Evolutionary conservation across 2,797 vertebrate genomes (phyloP), one percentile per base, ranked within the genome.

Genomic region (Aulostomus chinensis): DNA sequence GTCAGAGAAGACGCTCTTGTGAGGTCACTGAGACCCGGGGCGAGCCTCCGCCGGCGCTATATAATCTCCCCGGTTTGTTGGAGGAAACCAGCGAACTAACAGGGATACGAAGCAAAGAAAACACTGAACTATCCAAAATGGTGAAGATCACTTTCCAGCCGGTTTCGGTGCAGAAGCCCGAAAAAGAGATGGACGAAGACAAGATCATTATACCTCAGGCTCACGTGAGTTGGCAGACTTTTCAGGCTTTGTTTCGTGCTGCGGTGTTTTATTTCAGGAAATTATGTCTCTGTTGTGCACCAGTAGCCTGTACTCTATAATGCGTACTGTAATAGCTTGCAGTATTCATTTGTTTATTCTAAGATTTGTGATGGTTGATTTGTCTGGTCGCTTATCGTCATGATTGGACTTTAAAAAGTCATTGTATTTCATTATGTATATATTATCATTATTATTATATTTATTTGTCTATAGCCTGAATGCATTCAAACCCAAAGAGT

Each of bases 131-230:
- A 46, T 30, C 35, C 70, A 80, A 67, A 41, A 96, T 96, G 94
- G 94, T 94, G 90, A 94, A 94, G 90, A 95, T 96, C 42, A 91
- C 90, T 6, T 94, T 95, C 73, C 93, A 93, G 74, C 56, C 89
- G 7, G 89, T 91, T 4, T 85, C 89, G 58, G 86, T 75, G 43
- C 83, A 91, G 85, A 96, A 95, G 79, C 80, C 73, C 2, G 92
- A 94, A 47, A 94, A 94, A 79, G 92, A 92, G 68, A 80, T 37
- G 40, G 84, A 90, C 65, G 86, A 25, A 66, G 75, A 77, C 58
- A 86, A 94, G 80, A 87, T 93, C 58, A 74, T 87, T 36, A 83
- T 94, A 69, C 91, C 93, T 8, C 91, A 81, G 71, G 76, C 85
- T 76, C 79, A 91, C 58, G 92, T 93, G 83, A 92, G 91, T 91